Base-by-base conservation (phyloP, 2,888 invertebrate genomes). In the Venustoraphidia nigricollis region DNA sequence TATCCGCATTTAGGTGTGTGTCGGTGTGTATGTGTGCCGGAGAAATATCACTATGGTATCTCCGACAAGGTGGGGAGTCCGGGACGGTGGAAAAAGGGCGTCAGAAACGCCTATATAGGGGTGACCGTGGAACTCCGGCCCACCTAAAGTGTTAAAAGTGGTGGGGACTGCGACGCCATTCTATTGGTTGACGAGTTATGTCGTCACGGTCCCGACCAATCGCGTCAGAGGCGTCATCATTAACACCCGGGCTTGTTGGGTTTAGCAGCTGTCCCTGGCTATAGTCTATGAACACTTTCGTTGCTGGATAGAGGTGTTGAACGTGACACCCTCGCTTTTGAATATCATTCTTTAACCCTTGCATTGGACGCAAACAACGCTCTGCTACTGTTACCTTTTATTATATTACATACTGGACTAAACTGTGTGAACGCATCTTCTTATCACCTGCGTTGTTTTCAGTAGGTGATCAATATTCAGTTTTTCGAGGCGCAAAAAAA, bases 221-320 rank as follows among this genome's bases (percentile, higher is more conserved):
- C 51, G 60, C 56, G 54, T 46, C 50, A 14, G 63, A 66, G 60
- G 58, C 57, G 55, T 57, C 62, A 64, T 69, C 70, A 69, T 69
- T 69, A 70, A 68, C 69, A 65, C 69, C 62, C 56, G 57, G 55
- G 60, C 62, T 59, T 63, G 60, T 56, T 60, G 59, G 59, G 58
- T 57, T 60, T 62, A 58, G 59, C 61, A 61, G 58, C 61, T 57
- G 43, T 38, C 36, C 42, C 40, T 42, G 47, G 27, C 65, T 65
- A 66, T 66, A 66, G 66, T 66, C 63, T 59, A 60, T 58, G 60
- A 59, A 62, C 61, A 63, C 64, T 62, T 63, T 64, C 60, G 59
- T 59, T 56, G 60, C 60, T 60, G 63, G 55, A 56, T 55, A 59
- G 64, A 67, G 66, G 67, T 66, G 67, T 65, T 56, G 61, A 52